Evolutionary conservation across 1,140 invertebrate species (phyloP).

Genomic region (Whitmania pigra): DNA sequence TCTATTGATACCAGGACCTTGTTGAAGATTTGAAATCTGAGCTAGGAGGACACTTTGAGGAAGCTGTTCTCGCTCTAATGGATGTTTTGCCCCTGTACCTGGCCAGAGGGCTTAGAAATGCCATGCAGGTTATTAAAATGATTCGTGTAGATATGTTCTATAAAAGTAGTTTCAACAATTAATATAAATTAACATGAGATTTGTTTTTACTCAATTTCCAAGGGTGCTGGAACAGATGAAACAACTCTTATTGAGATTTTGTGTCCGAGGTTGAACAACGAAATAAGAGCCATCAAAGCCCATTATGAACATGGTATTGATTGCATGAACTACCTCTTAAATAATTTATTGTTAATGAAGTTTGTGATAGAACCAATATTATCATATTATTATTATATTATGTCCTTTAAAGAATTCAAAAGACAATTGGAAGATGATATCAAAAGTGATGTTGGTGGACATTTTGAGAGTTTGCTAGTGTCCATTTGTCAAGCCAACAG

Average conservation of each 20-base stretch:
- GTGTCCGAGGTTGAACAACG: conserved; percentile 43
- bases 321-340: too few species aligned
- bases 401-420: conserved; percentile 56
- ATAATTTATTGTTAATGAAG: too few species aligned
- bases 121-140: conserved; percentile 30
- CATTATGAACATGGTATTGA: conserved; percentile 34
- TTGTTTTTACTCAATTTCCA: background rate
- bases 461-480: conserved; percentile 77
- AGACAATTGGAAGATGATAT: conserved; percentile 72
- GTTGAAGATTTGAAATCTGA: conserved; percentile 74
- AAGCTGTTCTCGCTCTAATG: conserved; percentile 70
- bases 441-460: conserved; percentile 77
- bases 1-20: conserved; percentile 51
- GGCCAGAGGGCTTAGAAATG: conserved; percentile 39
- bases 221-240: conserved; percentile 46
- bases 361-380: too few species aligned
- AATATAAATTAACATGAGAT: background rate
- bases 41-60: conserved; percentile 73
- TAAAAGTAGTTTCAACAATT: background rate
- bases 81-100: conserved; percentile 42
- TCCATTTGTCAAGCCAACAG: conserved; percentile 38
- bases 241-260: conserved; percentile 45
- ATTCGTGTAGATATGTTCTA: background rate
- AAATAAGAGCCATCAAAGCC: conserved; percentile 41
- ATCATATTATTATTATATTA: too few species aligned